These are phyloP conservation scores for Gasteruption jaculator DNA, from an alignment of 2,888 invertebrate species.

Conservation along the genomic window DNA sequence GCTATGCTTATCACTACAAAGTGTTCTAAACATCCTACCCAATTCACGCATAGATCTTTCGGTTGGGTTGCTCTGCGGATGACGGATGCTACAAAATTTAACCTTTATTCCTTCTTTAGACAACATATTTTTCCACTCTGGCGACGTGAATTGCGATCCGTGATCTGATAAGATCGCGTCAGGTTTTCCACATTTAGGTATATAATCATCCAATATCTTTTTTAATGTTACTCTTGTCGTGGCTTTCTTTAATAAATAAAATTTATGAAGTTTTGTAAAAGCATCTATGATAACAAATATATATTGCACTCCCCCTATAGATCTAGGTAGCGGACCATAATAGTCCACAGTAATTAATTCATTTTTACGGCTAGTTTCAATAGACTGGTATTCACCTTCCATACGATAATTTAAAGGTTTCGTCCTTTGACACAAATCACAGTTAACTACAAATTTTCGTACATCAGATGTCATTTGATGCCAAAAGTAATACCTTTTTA, in stretches of 20 bases:
- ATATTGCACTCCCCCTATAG: constrained; percentile 10
- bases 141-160: constrained; percentile 14
- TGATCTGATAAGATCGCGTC: constrained; percentile 10
- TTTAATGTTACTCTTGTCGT: background rate
- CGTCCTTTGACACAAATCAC: constrained; percentile 14
- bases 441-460: background rate
- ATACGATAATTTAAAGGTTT: constrained; percentile 4
- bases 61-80: constrained; percentile 16
- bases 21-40: constrained; percentile 15
- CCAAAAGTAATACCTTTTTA: constrained; percentile 10
- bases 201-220: constrained; percentile 3
- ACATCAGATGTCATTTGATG: constrained; percentile 5
- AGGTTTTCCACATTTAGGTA: constrained; percentile 10
- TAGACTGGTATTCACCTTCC: constrained; percentile 11
- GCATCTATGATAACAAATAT: constrained; percentile 8
- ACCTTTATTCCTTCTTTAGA: constrained; percentile 2
- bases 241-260: constrained; percentile 10
- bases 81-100: constrained; percentile 12
- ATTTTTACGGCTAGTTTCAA: background rate
- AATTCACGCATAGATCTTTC: constrained; percentile 17
- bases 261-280: background rate
- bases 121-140: constrained; percentile 4
- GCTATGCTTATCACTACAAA: constrained; percentile 11
- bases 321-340: constrained; percentile 12
- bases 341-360: constrained; percentile 12